phyloP scores from a whole-genome alignment of 2,888 invertebrate species.

The Dasypogon diadema region DNA sequence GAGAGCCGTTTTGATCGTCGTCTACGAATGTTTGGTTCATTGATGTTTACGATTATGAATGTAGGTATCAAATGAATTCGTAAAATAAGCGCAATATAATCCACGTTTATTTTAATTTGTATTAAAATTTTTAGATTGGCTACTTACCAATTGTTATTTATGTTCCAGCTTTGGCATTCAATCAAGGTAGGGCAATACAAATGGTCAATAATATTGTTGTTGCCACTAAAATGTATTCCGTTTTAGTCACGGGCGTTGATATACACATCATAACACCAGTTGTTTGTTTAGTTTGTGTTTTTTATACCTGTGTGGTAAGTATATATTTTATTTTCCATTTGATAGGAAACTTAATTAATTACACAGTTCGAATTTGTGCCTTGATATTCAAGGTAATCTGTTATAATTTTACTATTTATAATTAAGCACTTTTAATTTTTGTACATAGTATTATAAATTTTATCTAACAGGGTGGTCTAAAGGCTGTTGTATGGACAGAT shows the following conservation, averaged over 20 bases:
- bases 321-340: no score
- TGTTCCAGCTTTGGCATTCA: conserved; percentile 83
- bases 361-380: no score
- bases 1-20: conserved; percentile 79
- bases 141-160: conserved; percentile 86
- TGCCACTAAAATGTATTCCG: neutral
- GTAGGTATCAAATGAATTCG: conserved; percentile 70
- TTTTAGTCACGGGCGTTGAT: conserved; percentile 83
- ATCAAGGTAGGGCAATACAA: conserved; percentile 74
- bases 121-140: conserved; percentile 72
- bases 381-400: no score
- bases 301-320: conserved; percentile 86
- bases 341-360: no score
- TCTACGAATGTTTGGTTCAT: conserved; percentile 78
- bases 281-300: conserved; percentile 86
- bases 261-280: conserved; percentile 86
- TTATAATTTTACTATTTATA: no score
- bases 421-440: neutral
- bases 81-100: neutral
- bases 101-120: neutral
- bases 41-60: conserved; percentile 79
- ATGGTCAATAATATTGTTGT: neutral
- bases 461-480: conserved; percentile 76
- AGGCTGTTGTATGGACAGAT: conserved; percentile 83
- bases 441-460: neutral